A percentile compares a stretch with the other conserved stretches of the same genome.
These are phyloP conservation scores for Mustela nigripes DNA, from an alignment of 2,113 vertebrate genomes.

Conservation along the genomic window DNA sequence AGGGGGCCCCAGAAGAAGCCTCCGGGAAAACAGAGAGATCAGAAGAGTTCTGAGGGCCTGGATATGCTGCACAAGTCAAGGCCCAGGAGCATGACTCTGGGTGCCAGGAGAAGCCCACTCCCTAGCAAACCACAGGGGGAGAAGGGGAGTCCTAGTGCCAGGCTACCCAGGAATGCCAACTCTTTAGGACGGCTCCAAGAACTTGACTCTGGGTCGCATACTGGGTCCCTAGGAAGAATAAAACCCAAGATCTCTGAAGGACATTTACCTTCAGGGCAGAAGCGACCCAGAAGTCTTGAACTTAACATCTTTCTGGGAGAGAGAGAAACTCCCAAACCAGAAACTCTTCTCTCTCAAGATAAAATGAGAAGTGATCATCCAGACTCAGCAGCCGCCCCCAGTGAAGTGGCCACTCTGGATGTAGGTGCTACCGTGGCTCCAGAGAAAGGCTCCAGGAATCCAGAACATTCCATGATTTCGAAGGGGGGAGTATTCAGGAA, in stretches of 20 bases:
- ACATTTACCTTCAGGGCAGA: constrained; percentile 27
- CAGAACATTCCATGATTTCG: neutral
- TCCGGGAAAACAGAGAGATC: constrained; percentile 19
- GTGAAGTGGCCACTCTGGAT: neutral
- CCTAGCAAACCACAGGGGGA: neutral
- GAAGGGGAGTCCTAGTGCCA: accelerated
- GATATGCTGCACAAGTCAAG: neutral
- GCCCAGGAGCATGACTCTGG: neutral
- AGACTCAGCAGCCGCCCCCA: neutral
- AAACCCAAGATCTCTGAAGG: neutral
- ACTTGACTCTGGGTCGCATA: accelerated
- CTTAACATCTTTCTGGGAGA: constrained; percentile 7
- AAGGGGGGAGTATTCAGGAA: neutral
- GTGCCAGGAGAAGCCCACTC: neutral
- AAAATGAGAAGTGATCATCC: neutral
- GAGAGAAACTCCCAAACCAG: neutral
- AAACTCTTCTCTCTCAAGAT: constrained; percentile 6
- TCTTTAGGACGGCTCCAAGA: constrained; percentile 68
- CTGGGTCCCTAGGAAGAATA: neutral
- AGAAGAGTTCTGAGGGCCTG: neutral
- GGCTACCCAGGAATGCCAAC: constrained; percentile 50
- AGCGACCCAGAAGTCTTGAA: constrained; percentile 76
- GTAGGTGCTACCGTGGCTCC: neutral
- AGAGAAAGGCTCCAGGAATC: neutral
- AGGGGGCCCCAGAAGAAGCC: constrained; percentile 56